Evolutionary conservation across 2,888 invertebrate species (phyloP).

Genomic region (Hypsopygia costalis): DNA sequence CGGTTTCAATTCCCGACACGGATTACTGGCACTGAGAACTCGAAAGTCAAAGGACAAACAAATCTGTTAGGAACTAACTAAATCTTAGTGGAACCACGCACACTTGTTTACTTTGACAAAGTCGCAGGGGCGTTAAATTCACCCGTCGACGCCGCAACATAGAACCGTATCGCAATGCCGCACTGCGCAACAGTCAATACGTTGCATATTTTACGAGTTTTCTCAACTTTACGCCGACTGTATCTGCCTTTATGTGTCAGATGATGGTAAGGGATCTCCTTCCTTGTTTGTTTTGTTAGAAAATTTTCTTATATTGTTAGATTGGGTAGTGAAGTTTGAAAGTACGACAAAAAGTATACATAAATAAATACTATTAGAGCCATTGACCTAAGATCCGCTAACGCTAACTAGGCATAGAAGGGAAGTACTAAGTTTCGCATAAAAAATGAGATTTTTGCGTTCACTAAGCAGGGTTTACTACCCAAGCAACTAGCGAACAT

Average conservation of each 20-base stretch:
- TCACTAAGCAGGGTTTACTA: no score
- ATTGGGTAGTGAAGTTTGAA: no score
- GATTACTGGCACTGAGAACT: constrained; percentile 13
- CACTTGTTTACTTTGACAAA: constrained; percentile 60
- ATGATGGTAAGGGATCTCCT: constrained; percentile 1
- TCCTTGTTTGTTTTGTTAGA: background rate
- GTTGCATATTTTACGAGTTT: constrained; percentile 73
- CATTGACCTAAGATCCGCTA: no score
- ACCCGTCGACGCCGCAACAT: constrained; percentile 38
- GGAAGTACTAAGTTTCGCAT: no score
- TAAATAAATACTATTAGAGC: no score
- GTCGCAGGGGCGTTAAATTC: constrained; percentile 47
- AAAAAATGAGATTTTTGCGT: no score
- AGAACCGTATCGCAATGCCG: constrained; percentile 52
- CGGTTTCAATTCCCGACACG: no score
- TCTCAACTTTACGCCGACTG: constrained; percentile 36
- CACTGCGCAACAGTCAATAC: constrained; percentile 64
- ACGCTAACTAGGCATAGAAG: no score
- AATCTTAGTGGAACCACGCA: constrained; percentile 39
- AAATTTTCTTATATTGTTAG: no score
- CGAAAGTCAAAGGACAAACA: constrained; percentile 31
- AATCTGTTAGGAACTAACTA: constrained; percentile 41
- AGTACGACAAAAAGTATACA: no score
- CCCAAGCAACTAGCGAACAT: no score
- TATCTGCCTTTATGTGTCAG: constrained; percentile 27